Conservation (phyloP, 2,888 invertebrate genomes). For the Drosophila neotestacea region DNA sequence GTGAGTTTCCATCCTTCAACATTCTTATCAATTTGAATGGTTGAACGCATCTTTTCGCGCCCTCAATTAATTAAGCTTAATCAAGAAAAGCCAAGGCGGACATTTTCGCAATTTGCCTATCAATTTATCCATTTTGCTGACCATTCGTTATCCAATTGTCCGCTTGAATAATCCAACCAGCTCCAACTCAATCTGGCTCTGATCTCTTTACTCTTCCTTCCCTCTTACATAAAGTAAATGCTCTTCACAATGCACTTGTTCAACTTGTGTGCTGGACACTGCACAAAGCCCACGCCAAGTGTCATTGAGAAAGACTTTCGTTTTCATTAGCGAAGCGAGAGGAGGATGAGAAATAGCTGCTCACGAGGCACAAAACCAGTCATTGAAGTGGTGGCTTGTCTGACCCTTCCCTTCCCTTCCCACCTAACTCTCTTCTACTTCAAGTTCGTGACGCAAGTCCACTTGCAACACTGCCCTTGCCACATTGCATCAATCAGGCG, state of each 20-base stretch:
- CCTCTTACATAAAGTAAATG: conserved; percentile 34
- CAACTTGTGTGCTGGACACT: conserved; percentile 25
- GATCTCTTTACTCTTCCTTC: background rate
- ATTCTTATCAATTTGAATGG: background rate
- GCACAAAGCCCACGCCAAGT: conserved; percentile 46
- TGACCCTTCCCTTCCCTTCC: background rate
- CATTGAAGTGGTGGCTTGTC: conserved; percentile 17
- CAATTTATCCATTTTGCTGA: conserved; percentile 37
- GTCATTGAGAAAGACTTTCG: conserved; percentile 70
- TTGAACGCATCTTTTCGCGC: conserved; percentile 23
- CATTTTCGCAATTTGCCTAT: conserved; percentile 27
- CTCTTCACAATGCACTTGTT: conserved; percentile 29
- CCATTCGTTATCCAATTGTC: conserved; percentile 55
- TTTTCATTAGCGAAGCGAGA: conserved; percentile 46
- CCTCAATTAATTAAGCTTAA: conserved; percentile 43
- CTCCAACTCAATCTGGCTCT: conserved; percentile 47
- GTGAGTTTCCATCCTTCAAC: conserved; percentile 8
- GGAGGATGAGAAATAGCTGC: conserved; percentile 5
- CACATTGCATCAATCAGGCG: conserved; percentile 74
- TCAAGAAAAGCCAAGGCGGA: conserved; percentile 34
- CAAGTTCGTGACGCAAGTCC: conserved; percentile 34
- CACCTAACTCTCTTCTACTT: background rate
- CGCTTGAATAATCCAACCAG: conserved; percentile 48
- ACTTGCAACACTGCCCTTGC: conserved; percentile 69
- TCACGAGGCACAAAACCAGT: conserved; percentile 27